Base-by-base conservation (phyloP, 2,888 invertebrate genomes). In the Ernsta delagoae region DNA sequence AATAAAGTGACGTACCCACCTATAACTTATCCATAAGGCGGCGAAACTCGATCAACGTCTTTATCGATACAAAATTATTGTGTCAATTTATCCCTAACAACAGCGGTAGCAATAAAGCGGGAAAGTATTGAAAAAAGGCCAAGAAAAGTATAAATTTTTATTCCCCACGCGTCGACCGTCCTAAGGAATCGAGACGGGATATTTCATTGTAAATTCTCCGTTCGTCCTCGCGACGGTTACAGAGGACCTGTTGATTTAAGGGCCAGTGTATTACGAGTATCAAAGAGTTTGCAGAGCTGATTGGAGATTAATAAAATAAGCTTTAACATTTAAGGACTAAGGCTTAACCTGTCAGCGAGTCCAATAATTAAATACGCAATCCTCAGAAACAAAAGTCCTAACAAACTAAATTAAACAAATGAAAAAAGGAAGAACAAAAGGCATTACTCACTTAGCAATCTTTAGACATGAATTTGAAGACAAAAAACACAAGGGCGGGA, bases 211-310 rank as follows among this genome's bases (percentile, higher is more conserved):
- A 73, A 77, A 77, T 74, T 75, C 76, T 39, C 39, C 54, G 31
- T 45, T 71, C 73, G 74, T 68, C 70, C 69, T 75, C 71, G 78
- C 80, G 78, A 77, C 80, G 75, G 79, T 77, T 50, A 70, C 71
- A 66, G 77, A 74, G 71, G 72, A 84, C 83, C 83, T 84, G 84
- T 84, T 84, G 85, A 82, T 78, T 71, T 71, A 62, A 36, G 50
- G 50, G 6, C 16, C 16, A 50, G 50, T 5, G 16, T 50, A 43
- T 43, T 9, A 43, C 36, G 36, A 4, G 36, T 43, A 9, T 8
- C 39, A 6, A 39, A 39, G 39, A 39, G 1, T 39, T 39, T 39
- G 24, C 24, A 39, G 39, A 39, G 7, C 39, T 39, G 39, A 39
- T 39, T 39, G 39, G 39, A 39, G 39, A 39, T 39, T 39, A 39